Evolutionary conservation across 2,797 vertebrate species (phyloP), one percentile per base, ranked within the genome.

Genomic region (Percopsis omiscomaycus): DNA sequence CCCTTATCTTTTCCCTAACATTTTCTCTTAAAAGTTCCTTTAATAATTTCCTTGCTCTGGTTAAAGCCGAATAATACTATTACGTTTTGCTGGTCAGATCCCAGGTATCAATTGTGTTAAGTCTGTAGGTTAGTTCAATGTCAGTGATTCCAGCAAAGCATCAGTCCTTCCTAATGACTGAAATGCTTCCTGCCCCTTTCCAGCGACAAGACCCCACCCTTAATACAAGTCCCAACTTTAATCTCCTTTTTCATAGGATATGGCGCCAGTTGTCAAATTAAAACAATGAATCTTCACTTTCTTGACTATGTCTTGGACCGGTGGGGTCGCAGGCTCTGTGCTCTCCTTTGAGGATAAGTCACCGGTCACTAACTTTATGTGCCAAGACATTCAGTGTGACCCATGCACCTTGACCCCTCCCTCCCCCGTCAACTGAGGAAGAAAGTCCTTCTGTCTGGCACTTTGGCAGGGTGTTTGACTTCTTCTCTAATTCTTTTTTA

Each of bases 301-400:
- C 71, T 79, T 68, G 59, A 75, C 74, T 71, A 15, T 75, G 75
- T 83, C 71, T 67, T 73, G 72, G 75, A 82, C 70, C 75, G 59
- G 30, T 58, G 57, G 67, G 77, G 82, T 84, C 75, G 75, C 15
- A 74, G 66, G 71, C 73, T 75, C 48, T 56, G 32, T 59, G 77
- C 71, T 80, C 62, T 73, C 27, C 84, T 89, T 88, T 86, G 78
- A 86, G 84, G 84, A 80, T 72, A 66, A 69, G 75, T 82, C 83
- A 77, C 68, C 14, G 73, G 73, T 86, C 83, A 81, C 73, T 85
- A 72, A 81, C 78, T 86, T 81, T 79, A 48, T 69, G 71, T 70
- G 61, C 61, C 50, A 75, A 79, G 56, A 71, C 77, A 72, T 86
- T 83, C 59, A 61, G 68, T 66, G 16, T 70, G 82, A 85, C 80